phyloP scores from a whole-genome alignment of 2,888 invertebrate genomes.

The Myopa testacea region DNA sequence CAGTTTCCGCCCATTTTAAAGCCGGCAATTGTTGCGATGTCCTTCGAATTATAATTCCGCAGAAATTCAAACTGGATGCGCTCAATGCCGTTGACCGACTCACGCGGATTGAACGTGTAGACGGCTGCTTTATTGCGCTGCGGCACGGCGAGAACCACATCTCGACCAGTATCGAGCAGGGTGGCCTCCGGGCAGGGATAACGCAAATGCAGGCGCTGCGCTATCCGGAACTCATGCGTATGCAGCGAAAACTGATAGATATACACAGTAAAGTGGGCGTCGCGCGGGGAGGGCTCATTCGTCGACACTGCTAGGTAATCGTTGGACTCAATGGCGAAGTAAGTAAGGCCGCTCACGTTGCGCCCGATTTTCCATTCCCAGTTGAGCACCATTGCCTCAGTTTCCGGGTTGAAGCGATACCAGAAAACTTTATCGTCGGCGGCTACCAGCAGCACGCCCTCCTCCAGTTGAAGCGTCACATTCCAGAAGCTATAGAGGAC shows the following conservation, averaged over 20 bases:
- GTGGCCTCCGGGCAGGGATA: conserved; percentile 53
- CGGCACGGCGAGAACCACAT: conserved; percentile 61
- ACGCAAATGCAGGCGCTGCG: conserved; percentile 59
- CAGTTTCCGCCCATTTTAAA: conserved; percentile 67
- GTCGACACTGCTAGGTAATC: conserved; percentile 56
- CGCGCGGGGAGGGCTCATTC: conserved; percentile 44
- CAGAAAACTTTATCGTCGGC: conserved; percentile 56
- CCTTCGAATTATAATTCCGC: conserved; percentile 53
- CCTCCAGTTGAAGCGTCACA: conserved; percentile 49
- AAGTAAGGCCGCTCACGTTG: conserved; percentile 50
- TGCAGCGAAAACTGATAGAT: conserved; percentile 60
- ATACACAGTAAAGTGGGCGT: conserved; percentile 52
- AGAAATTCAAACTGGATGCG: conserved; percentile 53
- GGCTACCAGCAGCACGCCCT: conserved; percentile 56
- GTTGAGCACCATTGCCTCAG: conserved; percentile 46
- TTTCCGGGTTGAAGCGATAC: conserved; percentile 52
- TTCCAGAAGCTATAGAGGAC: conserved; percentile 61
- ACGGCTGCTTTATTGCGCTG: conserved; percentile 58
- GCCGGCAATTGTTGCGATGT: conserved; percentile 56
- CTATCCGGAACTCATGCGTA: conserved; percentile 61
- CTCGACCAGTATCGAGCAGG: conserved; percentile 61
- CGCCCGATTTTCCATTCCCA: conserved; percentile 61
- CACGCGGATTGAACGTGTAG: conserved; percentile 58
- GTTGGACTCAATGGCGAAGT: conserved; percentile 54
- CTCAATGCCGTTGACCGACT: conserved; percentile 48